Evolutionary conservation across 2,888 invertebrate species (phyloP).

Genomic region (Fragum whitleyi): DNA sequence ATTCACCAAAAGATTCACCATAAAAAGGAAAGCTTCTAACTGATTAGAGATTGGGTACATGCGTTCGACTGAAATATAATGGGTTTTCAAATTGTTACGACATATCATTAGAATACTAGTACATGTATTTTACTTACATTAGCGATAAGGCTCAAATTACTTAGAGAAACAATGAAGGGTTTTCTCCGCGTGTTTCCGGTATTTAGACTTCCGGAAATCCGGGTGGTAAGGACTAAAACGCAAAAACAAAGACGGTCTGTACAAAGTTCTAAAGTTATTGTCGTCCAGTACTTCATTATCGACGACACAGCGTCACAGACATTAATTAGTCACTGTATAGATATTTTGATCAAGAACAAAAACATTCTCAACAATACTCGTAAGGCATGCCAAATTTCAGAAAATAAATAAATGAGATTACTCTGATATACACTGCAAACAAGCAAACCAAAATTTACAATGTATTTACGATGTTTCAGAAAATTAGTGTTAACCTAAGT

Average conservation of each 20-base stretch:
- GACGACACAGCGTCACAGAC: not conserved
- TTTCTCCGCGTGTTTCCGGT: constrained; percentile 34
- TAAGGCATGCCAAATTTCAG: no score
- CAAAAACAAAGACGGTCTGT: constrained; percentile 15
- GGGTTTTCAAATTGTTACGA: not conserved
- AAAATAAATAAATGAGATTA: no score
- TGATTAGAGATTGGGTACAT: no score
- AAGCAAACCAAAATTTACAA: no score
- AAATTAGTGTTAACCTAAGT: no score
- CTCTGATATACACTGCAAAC: no score
- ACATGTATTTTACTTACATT: constrained; percentile 3
- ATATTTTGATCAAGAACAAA: not conserved
- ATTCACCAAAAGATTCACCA: no score
- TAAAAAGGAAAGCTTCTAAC: no score
- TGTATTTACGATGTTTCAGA: no score
- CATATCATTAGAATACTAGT: not conserved
- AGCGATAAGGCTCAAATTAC: constrained; percentile 12
- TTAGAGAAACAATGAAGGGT: constrained; percentile 29
- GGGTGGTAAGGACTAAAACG: constrained; percentile 15
- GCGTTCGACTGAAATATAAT: no score
- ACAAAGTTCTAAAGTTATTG: constrained; percentile 14
- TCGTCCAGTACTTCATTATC: not conserved
- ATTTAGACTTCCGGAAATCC: constrained; percentile 34
- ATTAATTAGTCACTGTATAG: not conserved
- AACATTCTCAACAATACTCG: no score